Evolutionary conservation across 2,888 invertebrate genomes (phyloP).

Genomic region (Leptopterna dolabrata): DNA sequence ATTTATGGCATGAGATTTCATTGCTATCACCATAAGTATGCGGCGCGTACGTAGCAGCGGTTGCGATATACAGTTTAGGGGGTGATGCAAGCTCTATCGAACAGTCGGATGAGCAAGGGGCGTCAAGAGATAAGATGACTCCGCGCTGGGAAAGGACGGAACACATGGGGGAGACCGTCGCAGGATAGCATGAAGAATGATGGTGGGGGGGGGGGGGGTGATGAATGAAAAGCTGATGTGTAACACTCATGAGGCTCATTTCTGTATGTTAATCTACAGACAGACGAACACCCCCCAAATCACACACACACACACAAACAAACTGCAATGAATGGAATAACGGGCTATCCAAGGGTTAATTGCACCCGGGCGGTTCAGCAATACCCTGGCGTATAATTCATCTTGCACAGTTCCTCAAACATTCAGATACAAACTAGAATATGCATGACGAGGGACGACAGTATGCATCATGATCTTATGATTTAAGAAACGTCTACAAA

Average conservation of each 20-base stretch:
- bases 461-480: no score
- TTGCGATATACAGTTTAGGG: slow-evolving; percentile 20
- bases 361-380: background rate
- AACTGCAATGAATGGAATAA: background rate
- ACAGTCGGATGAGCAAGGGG: background rate
- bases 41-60: background rate
- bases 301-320: no score
- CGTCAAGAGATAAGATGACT: slow-evolving; percentile 30
- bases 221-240: slow-evolving; percentile 50
- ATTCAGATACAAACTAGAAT: background rate
- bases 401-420: background rate
- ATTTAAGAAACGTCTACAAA: no score
- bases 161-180: background rate
- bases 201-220: background rate
- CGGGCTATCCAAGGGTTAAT: slow-evolving; percentile 25
- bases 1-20: slow-evolving; percentile 27
- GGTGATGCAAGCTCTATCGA: background rate
- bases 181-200: no score
- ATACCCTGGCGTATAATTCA: background rate
- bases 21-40: background rate
- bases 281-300: slow-evolving; percentile 4
- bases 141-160: background rate
- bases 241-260: slow-evolving; percentile 51
- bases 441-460: no score
- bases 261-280: slow-evolving; percentile 49